A percentile compares a stretch with the other conserved stretches of the same genome.
Evolutionary conservation across 2,113 vertebrate species (phyloP).

Genomic region (Brachyistius frenatus): DNA sequence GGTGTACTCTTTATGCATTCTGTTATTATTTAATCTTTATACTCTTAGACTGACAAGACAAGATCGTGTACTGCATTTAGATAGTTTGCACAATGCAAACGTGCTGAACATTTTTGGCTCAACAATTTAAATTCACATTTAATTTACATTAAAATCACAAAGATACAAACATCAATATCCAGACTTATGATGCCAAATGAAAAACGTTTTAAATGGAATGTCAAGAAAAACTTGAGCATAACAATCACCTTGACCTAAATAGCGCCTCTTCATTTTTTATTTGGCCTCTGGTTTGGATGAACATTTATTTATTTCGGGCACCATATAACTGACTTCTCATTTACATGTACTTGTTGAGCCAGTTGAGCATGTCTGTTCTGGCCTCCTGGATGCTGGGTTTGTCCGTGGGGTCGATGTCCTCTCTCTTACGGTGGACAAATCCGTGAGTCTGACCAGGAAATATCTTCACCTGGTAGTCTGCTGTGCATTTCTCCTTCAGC

Average conservation of each 20-base stretch:
- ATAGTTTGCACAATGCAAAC: neutral
- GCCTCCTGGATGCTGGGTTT: slow-evolving; percentile 89
- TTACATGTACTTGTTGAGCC: slow-evolving; percentile 90
- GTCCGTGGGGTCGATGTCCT: slow-evolving; percentile 88
- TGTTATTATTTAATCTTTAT: neutral
- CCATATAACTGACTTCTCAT: neutral
- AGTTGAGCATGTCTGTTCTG: slow-evolving; percentile 90
- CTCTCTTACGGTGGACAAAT: slow-evolving; percentile 91
- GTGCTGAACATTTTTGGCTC: no score
- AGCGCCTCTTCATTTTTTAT: neutral
- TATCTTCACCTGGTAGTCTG: slow-evolving; percentile 90
- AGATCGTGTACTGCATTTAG: neutral
- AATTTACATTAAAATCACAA: neutral
- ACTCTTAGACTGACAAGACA: neutral
- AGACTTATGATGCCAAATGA: neutral
- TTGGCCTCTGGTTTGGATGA: neutral
- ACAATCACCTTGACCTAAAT: neutral
- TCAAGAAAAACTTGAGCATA: neutral
- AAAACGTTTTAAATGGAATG: neutral
- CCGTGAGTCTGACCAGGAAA: slow-evolving; percentile 93
- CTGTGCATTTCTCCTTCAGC: slow-evolving; percentile 87
- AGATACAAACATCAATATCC: neutral
- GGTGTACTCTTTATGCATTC: no score
- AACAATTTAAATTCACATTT: no score
- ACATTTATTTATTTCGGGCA: neutral